Evolutionary conservation across 1,140 invertebrate genomes (phyloP).

Genomic region (Littorina saxatilis): DNA sequence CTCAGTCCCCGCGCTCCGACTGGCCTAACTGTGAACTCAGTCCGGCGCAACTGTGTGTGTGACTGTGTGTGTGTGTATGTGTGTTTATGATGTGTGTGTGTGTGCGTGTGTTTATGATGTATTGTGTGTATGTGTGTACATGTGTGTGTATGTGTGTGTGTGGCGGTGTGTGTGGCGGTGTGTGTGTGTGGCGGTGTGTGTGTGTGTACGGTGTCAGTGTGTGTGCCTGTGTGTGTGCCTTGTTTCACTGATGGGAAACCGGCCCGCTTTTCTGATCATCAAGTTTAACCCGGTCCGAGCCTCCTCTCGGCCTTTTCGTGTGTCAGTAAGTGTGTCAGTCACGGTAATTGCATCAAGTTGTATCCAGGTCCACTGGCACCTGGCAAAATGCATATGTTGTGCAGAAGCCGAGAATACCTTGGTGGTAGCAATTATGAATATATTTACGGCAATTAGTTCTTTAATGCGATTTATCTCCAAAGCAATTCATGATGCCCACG

Average conservation of each 20-base stretch:
- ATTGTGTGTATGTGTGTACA: conserved; percentile 12
- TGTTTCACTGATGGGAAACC: background rate
- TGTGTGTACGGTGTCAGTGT: conserved; percentile 5
- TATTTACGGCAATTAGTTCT: background rate
- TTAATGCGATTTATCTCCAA: background rate
- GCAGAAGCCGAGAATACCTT: too few species aligned
- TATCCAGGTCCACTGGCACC: too few species aligned
- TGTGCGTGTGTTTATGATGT: background rate
- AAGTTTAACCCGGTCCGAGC: background rate
- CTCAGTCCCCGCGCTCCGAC: too few species aligned
- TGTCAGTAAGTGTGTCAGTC: background rate
- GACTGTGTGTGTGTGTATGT: background rate
- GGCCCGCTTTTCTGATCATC: background rate
- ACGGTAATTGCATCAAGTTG: too few species aligned
- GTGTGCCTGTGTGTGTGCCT: conserved; percentile 19
- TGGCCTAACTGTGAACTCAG: too few species aligned
- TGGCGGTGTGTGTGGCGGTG: background rate
- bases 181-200: background rate
- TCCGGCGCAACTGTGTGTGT: background rate
- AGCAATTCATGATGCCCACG: background rate
- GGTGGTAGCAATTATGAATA: too few species aligned
- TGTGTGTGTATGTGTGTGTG: background rate
- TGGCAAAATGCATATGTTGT: background rate
- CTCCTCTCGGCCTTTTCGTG: too few species aligned
- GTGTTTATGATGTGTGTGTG: background rate